phyloP scores from a whole-genome alignment of 2,113 vertebrate species.

The Cyanoderma ruficeps region DNA sequence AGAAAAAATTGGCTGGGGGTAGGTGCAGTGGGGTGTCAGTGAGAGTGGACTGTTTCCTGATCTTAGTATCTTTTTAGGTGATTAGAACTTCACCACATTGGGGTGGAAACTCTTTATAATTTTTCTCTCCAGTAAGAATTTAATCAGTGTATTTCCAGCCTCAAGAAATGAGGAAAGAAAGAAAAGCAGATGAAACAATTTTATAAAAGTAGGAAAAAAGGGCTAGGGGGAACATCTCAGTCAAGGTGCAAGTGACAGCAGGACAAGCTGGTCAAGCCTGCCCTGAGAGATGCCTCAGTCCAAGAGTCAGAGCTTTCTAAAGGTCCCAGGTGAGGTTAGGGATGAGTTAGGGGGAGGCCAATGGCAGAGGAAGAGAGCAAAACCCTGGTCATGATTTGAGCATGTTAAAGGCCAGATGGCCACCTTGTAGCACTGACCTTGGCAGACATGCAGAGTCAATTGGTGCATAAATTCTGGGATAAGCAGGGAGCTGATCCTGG shows the following conservation, averaged over 20 bases:
- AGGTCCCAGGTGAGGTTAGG: not conserved
- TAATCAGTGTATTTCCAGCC: not conserved
- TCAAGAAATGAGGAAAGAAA: not conserved
- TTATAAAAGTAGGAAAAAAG: not conserved
- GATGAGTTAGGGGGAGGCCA: not conserved
- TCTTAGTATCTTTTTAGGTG: not conserved
- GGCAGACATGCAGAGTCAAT: not conserved
- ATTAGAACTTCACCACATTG: not conserved
- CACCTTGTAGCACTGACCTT: not conserved
- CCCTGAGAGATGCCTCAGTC: not conserved
- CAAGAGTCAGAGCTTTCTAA: not conserved
- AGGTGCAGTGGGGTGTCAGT: accelerated
- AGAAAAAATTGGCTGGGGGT: not conserved
- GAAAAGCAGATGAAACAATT: not conserved
- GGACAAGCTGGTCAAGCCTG: not conserved
- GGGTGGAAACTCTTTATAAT: not conserved
- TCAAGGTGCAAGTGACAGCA: not conserved
- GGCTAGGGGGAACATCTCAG: not conserved
- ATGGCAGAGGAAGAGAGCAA: not conserved
- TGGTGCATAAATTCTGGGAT: not conserved
- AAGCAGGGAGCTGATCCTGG: not conserved
- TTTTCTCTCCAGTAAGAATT: not conserved
- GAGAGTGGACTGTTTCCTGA: not conserved
- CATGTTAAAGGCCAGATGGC: not conserved
- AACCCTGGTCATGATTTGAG: not conserved